Evolutionary conservation across 2,888 invertebrate genomes (phyloP).

Genomic region (Arenicola marina): DNA sequence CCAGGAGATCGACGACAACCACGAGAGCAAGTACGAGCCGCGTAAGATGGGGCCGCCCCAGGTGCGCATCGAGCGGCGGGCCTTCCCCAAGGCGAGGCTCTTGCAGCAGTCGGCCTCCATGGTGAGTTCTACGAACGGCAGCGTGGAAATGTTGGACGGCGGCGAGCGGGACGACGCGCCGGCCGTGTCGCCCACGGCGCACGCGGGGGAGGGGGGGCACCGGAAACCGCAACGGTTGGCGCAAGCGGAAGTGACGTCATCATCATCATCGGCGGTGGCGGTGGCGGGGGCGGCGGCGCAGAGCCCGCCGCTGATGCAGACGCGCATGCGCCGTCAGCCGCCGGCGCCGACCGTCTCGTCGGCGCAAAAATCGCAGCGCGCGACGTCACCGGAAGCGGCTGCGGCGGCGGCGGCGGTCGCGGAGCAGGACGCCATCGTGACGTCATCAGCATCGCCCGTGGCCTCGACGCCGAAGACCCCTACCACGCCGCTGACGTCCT

Average conservation of each 20-base stretch:
- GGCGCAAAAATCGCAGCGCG: no score
- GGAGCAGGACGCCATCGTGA: no score
- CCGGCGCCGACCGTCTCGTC: not conserved
- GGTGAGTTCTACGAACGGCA: constrained; percentile 51
- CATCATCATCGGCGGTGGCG: not conserved
- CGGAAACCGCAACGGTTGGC: not conserved
- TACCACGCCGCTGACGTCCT: constrained; percentile 37
- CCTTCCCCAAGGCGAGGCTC: constrained; percentile 34
- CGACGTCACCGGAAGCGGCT: constrained; percentile 61
- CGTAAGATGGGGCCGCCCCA: constrained; percentile 30
- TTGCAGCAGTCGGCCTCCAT: constrained; percentile 43
- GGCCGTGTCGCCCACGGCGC: not conserved
- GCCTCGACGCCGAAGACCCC: constrained; percentile 59
- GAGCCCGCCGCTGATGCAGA: not conserved
- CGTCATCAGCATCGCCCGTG: constrained; percentile 59
- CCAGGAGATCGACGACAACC: constrained; percentile 52
- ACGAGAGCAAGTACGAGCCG: constrained; percentile 52
- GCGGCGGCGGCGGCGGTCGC: constrained; percentile 56
- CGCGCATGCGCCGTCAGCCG: not conserved
- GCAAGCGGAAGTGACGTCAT: not conserved
- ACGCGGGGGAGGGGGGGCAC: not conserved
- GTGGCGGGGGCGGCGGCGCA: not conserved
- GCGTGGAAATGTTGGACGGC: constrained; percentile 41
- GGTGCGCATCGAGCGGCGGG: constrained; percentile 56
- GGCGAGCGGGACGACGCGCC: not conserved